A percentile compares a stretch with the other conserved stretches of the same genome.
Evolutionary conservation across 2,113 vertebrate genomes (phyloP).

Genomic region (Etheostoma spectabile): DNA sequence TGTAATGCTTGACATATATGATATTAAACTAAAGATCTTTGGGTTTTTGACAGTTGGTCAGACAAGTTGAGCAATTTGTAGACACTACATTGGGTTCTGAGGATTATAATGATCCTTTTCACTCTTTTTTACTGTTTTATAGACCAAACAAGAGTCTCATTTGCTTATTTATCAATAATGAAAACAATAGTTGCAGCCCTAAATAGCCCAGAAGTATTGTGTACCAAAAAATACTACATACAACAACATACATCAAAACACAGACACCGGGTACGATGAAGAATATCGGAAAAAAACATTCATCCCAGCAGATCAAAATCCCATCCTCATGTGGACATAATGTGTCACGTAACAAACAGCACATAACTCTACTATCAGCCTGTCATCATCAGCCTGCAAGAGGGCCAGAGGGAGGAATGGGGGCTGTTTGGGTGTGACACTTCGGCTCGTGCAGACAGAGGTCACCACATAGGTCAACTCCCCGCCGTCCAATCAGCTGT

Average conservation of each 20-base stretch:
- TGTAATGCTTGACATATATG: not conserved
- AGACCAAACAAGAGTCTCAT: not conserved
- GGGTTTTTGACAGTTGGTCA: not conserved
- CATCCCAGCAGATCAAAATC: not conserved
- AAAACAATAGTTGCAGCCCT: not conserved
- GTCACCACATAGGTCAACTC: slow-evolving; percentile 48
- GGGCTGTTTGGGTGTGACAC: slow-evolving; percentile 41
- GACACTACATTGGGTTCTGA: not conserved
- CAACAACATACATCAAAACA: no score
- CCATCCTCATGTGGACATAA: not conserved
- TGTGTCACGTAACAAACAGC: not conserved
- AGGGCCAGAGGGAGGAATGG: not conserved
- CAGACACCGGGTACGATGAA: not conserved
- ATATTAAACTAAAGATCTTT: not conserved
- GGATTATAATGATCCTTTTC: not conserved
- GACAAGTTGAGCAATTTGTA: not conserved
- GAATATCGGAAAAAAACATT: not conserved
- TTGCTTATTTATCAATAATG: not conserved
- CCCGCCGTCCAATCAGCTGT: not conserved
- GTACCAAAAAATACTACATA: no score
- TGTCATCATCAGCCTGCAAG: not conserved
- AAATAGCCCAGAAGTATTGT: not conserved
- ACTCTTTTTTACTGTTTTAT: not conserved
- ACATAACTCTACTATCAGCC: not conserved
- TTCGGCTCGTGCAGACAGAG: slow-evolving; percentile 39